Conservation (phyloP, 2,888 invertebrate species). For the Chromoteleia sp. region DNA sequence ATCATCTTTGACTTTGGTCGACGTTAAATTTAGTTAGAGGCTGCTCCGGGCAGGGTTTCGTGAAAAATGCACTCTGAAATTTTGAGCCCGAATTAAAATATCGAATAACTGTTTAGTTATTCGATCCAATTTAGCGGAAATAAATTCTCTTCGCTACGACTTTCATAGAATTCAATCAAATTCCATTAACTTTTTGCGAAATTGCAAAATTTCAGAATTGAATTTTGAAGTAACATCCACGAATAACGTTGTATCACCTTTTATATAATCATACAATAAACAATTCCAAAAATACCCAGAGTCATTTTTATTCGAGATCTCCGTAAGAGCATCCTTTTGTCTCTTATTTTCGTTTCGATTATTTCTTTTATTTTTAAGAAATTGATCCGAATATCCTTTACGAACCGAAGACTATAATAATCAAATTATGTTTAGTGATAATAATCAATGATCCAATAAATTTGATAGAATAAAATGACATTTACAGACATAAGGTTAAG, state of each 20-base stretch:
- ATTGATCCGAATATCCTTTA: constrained; percentile 50
- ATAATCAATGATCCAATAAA: constrained; percentile 70
- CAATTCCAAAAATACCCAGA: constrained; percentile 40
- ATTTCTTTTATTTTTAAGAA: constrained; percentile 27
- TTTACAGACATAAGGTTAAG: constrained; percentile 44
- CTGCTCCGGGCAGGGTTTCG: constrained; percentile 63
- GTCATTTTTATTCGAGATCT: constrained; percentile 48
- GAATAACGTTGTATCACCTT: constrained; percentile 50
- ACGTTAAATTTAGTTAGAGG: constrained; percentile 32
- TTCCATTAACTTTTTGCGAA: background rate
- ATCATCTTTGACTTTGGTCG: constrained; percentile 2
- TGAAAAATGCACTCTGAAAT: constrained; percentile 46
- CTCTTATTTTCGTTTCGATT: constrained; percentile 11
- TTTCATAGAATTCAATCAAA: background rate
- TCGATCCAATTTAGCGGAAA: too few relatives aligned
- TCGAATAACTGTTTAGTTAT: constrained; percentile 3
- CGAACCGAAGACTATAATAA: constrained; percentile 61
- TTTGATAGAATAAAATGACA: constrained; percentile 56
- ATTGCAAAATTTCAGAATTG: constrained; percentile 33
- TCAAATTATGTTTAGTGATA: constrained; percentile 68
- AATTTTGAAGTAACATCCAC: constrained; percentile 11
- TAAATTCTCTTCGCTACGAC: background rate
- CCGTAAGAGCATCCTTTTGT: constrained; percentile 9
- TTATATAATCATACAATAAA: constrained; percentile 65
- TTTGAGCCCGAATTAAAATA: background rate